Evolutionary conservation across 2,797 vertebrate species (phyloP), one percentile per base, ranked within the genome.

Genomic region (Eupleurogrammus muticus): DNA sequence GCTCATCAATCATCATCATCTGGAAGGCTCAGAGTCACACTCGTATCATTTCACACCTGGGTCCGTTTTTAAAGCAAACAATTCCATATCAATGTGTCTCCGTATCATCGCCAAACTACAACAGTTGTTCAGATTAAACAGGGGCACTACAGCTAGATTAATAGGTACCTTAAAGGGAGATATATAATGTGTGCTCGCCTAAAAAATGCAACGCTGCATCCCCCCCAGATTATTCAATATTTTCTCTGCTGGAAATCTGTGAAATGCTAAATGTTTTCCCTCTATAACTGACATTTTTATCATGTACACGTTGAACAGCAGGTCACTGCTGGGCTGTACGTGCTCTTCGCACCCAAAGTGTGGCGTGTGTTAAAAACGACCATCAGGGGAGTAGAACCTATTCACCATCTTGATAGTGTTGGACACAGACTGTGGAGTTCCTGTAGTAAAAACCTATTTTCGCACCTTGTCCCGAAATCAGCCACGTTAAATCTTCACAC

Each of bases 351-450:
- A 73, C 69, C 46, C 20, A 9, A 28, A 77, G 60, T 74, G 77
- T 51, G 66, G 46, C 72, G 75, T 53, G 64, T 68, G 50, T 70
- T 79, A 70, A 65, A 73, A 79, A 89, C 71, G 36, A 66, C 65
- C 72, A 64, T 49, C 73, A 12, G 48, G 77, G 79, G 81, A 83
- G 79, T 82, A 61, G 59, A 78, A 24, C 35, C 63, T 7, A 56
- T 62, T 77, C 74, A 74, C 36, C 76, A 84, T 82, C 79, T 84
- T 78, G 83, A 83, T 70, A 40, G 59, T 23, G 66, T 75, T 87
- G 73, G 80, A 87, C 77, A 83, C 82, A 80, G 67, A 65, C 42
- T 76, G 79, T 40, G 28, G 52, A 76, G 65, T 70, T 84, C 66
- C 67, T 75, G 61, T 44, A 16, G 69, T 77, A 70, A 79, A 72